These are phyloP conservation scores for Aplochiton taeniatus DNA, from an alignment of 2,797 vertebrate genomes.

Conservation along the genomic window DNA sequence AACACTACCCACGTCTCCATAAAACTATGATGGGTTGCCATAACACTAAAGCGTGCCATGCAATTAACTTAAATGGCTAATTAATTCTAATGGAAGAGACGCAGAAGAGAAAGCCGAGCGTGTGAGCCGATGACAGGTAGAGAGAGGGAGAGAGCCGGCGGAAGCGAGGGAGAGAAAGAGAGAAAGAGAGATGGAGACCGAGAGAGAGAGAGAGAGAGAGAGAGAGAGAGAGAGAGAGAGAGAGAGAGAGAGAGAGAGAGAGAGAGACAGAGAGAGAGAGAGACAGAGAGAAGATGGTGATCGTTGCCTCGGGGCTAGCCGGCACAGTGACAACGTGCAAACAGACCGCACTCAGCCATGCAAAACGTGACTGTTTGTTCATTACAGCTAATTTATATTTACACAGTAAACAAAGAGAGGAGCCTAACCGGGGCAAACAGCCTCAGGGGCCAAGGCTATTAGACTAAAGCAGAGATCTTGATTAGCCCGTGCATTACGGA, in stretches of 20 bases:
- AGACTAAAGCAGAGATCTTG: conserved; percentile 56
- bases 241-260: conserved; percentile 4
- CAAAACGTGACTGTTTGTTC: conserved; percentile 60
- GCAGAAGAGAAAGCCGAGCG: conserved; percentile 39
- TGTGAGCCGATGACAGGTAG: conserved; percentile 34
- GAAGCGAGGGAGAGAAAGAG: conserved; percentile 24
- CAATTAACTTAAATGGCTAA: conserved; percentile 58
- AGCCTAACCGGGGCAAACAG: conserved; percentile 57
- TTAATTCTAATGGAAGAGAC: conserved; percentile 50
- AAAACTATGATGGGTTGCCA: conserved; percentile 38
- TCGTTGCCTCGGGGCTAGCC: conserved; percentile 20
- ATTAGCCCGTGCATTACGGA: conserved; percentile 62
- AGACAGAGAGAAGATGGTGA: background rate
- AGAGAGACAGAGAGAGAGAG: conserved; percentile 26
- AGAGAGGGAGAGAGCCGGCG: background rate
- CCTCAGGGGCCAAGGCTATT: conserved; percentile 63
- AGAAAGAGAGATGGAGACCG: conserved; percentile 29
- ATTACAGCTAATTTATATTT: conserved; percentile 69
- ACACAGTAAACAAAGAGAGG: conserved; percentile 54
- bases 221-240: conserved; percentile 11
- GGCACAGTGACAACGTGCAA: background rate
- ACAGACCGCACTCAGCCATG: conserved; percentile 36
- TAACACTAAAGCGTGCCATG: conserved; percentile 49
- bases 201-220: conserved; percentile 17
- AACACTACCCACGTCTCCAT: conserved; percentile 29